A percentile compares a stretch with the other conserved stretches of the same genome.
Evolutionary conservation across 2,113 vertebrate species (phyloP).

Genomic region (Orycteropus afer): DNA sequence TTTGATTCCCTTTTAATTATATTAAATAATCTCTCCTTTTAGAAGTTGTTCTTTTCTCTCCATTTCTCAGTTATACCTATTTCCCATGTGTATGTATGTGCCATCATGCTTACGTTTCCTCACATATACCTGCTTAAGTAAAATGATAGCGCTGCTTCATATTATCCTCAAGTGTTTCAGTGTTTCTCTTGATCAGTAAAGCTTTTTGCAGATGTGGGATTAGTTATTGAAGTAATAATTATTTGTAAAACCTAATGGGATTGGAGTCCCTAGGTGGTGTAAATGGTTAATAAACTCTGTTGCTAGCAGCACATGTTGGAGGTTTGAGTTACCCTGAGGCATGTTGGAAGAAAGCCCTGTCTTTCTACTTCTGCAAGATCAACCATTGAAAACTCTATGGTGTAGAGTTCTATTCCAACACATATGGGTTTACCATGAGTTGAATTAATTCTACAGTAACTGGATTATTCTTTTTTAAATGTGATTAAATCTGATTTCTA

Average conservation of each 20-base stretch:
- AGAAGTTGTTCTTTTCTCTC: background rate
- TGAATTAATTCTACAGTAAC: background rate
- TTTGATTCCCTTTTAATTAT: conserved; percentile 16
- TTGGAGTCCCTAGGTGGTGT: too few species aligned
- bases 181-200: background rate
- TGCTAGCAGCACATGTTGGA: too few species aligned
- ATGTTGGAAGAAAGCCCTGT: background rate
- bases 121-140: background rate
- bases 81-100: background rate
- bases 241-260: background rate
- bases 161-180: background rate
- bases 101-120: background rate
- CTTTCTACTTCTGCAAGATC: background rate
- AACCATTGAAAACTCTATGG: background rate
- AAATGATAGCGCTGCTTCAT: background rate
- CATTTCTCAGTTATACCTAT: background rate
- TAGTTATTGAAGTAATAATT: conserved; percentile 1
- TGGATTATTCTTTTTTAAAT: background rate
- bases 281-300: too few species aligned
- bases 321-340: background rate
- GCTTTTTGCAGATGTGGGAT: background rate
- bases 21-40: background rate
- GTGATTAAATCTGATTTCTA: conserved; percentile 24
- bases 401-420: background rate
- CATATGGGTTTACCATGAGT: background rate